Conservation (phyloP, 2,888 invertebrate species). For the Himalopsyche tibetana region DNA sequence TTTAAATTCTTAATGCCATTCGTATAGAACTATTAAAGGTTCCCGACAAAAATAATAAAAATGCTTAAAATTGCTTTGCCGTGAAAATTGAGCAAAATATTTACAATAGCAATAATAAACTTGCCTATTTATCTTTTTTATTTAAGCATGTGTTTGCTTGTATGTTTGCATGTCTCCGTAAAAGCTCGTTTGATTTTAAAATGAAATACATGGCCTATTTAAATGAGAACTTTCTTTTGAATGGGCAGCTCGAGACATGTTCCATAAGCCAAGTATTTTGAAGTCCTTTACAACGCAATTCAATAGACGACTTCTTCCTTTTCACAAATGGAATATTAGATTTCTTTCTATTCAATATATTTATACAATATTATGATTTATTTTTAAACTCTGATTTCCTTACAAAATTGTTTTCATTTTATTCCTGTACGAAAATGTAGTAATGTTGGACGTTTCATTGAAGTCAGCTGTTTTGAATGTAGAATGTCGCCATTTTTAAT, state of each 20-base stretch:
- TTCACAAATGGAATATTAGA: constrained; percentile 15
- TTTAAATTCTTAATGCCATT: no score
- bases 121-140: no score
- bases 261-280: not conserved
- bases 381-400: not conserved
- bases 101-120: no score
- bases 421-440: no score
- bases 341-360: not conserved
- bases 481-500: no score
- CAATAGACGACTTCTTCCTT: not conserved
- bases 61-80: no score
- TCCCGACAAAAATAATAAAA: no score
- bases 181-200: constrained; percentile 26
- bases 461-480: no score
- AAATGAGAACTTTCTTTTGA: not conserved
- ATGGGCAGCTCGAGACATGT: not conserved
- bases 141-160: no score
- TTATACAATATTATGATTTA: not conserved
- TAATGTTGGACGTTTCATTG: no score
- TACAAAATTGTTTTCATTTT: not conserved
- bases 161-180: not conserved
- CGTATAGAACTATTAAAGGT: no score
- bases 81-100: no score
- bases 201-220: not conserved
- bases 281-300: not conserved